Evolutionary conservation across 2,113 vertebrate species (phyloP).

Genomic region (Lanius ludovicianus): DNA sequence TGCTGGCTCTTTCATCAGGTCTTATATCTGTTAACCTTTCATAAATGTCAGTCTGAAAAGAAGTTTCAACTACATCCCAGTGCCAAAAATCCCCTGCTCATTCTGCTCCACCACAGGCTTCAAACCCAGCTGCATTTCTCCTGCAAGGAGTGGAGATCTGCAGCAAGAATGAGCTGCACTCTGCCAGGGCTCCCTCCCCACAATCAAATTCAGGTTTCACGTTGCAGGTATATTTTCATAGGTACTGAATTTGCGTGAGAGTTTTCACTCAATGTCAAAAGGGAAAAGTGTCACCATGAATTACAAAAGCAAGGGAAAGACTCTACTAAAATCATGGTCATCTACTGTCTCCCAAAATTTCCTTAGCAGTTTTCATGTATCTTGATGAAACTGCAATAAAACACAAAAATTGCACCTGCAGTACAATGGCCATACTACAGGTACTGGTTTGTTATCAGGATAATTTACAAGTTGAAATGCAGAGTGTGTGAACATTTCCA

Average conservation of each 20-base stretch:
- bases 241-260: neutral
- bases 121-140: neutral
- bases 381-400: neutral
- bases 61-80: neutral
- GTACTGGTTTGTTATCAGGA: neutral
- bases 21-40: slow-evolving; percentile 43
- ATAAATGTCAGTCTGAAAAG: slow-evolving; percentile 34
- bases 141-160: neutral
- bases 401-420: neutral
- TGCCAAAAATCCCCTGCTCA: neutral
- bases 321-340: neutral
- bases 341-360: neutral
- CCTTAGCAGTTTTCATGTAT: neutral
- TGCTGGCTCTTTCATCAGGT: slow-evolving; percentile 29
- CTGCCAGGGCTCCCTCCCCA: neutral
- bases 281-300: neutral
- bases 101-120: neutral
- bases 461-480: slow-evolving; percentile 33
- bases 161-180: neutral
- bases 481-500: neutral
- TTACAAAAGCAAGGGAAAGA: neutral
- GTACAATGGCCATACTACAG: neutral
- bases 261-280: neutral
- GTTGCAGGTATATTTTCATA: neutral
- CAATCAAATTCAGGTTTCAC: neutral